Percentiles rank a stretch among this genome's conserved stretches.
Conservation (phyloP, 2,888 invertebrate species). For the Gerris lacustris region DNA sequence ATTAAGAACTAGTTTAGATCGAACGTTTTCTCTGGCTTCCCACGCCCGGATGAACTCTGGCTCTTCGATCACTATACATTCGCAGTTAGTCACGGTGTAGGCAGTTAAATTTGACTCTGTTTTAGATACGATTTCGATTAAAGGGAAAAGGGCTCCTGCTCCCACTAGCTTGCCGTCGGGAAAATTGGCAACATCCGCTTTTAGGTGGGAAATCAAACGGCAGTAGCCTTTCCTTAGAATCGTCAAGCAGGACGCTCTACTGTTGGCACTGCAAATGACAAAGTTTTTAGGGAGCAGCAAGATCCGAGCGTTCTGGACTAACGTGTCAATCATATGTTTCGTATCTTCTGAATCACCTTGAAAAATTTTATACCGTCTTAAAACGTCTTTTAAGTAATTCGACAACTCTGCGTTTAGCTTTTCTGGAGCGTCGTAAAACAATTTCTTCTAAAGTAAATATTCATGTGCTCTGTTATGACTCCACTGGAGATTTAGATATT, state of each 20-base stretch:
- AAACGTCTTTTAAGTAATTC: not conserved
- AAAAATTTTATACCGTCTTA: not conserved
- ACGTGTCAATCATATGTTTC: not conserved
- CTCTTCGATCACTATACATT: not conserved
- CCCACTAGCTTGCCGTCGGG: conserved; percentile 7
- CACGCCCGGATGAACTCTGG: not conserved
- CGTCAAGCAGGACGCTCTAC: not conserved
- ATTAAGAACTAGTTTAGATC: not conserved
- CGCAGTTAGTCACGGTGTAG: conserved; percentile 5
- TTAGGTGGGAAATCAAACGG: not conserved
- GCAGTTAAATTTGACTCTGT: not conserved
- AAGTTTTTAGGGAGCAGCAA: not conserved
- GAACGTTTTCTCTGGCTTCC: not conserved
- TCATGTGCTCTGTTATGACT: not conserved
- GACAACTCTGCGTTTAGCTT: not conserved
- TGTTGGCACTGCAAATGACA: not conserved
- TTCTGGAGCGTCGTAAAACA: not conserved
- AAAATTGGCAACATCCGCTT: not conserved
- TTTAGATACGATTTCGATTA: not conserved
- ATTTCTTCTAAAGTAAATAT: not conserved
- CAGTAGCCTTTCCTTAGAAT: conserved; percentile 10
- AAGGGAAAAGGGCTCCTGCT: not conserved
- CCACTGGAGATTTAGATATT: not conserved
- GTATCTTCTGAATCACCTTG: not conserved
- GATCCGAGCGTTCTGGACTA: not conserved